phyloP scores from a whole-genome alignment of 2,888 invertebrate genomes.

The Deroplatys truncata region DNA sequence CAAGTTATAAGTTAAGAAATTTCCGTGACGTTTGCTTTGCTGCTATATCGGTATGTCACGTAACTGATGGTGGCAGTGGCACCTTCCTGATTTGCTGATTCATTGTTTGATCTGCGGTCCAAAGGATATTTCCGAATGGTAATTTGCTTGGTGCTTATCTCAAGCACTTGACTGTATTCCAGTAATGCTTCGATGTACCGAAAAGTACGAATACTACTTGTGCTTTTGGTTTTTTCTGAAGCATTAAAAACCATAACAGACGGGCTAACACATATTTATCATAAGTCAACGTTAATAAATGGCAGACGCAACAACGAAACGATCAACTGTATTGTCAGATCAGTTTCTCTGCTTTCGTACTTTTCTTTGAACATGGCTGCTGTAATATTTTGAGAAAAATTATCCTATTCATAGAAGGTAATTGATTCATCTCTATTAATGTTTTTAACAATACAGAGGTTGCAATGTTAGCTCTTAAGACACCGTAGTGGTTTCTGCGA shows the following conservation, averaged over 20 bases:
- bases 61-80: not conserved
- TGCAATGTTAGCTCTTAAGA: not conserved
- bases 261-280: no score
- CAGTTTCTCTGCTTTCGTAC: not conserved
- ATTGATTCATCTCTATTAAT: not conserved
- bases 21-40: no score
- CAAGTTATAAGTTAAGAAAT: no score
- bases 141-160: not conserved
- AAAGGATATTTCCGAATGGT: not conserved
- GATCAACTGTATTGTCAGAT: no score
- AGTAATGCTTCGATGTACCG: not conserved
- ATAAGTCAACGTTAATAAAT: no score
- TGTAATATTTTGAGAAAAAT: not conserved
- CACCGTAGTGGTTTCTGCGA: not conserved
- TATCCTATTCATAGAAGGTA: not conserved
- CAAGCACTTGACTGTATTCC: not conserved
- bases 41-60: no score
- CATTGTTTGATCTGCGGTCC: not conserved
- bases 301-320: no score
- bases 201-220: not conserved
- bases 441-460: not conserved
- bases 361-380: not conserved
- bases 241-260: no score
- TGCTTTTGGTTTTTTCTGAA: no score
- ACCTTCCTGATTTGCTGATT: not conserved